A percentile compares a stretch with the other conserved stretches of the same genome.
These are phyloP conservation scores for Agrilus mali DNA, from an alignment of 2,888 invertebrate species.

Conservation along the genomic window DNA sequence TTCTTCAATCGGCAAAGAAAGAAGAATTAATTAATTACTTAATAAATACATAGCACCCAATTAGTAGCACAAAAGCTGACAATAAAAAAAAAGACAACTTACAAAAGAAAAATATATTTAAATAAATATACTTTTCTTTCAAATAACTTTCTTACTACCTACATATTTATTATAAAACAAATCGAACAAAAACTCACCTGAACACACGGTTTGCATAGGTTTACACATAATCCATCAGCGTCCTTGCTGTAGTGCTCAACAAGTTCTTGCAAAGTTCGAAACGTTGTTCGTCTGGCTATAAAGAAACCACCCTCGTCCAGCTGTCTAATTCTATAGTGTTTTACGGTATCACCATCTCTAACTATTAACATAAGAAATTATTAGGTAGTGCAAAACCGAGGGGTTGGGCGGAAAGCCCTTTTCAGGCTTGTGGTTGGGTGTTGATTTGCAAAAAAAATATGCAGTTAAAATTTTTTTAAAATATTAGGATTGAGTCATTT, in stretches of 20 bases:
- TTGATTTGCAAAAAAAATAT: too few species aligned
- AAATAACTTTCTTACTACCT: slow-evolving; percentile 2
- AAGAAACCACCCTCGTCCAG: slow-evolving; percentile 98
- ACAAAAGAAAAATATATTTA: slow-evolving; percentile 9
- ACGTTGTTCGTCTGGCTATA: slow-evolving; percentile 95
- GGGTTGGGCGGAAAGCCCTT: neutral
- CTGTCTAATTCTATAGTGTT: slow-evolving; percentile 97
- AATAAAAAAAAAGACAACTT: slow-evolving; percentile 10
- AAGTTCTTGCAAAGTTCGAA: slow-evolving; percentile 91
- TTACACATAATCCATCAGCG: slow-evolving; percentile 96
- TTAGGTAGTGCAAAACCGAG: too few species aligned
- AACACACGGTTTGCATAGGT: slow-evolving; percentile 87
- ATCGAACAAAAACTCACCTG: slow-evolving; percentile 47
- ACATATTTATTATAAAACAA: neutral
- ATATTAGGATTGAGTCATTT: too few species aligned
- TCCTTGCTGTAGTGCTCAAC: slow-evolving; percentile 97
- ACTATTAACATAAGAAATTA: slow-evolving; percentile 46
- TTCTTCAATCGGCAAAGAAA: slow-evolving; percentile 17
- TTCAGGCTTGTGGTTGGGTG: too few species aligned
- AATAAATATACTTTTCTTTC: slow-evolving; percentile 7
- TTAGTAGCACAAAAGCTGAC: slow-evolving; percentile 17
- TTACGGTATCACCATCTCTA: slow-evolving; percentile 97
- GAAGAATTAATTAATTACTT: slow-evolving; percentile 9
- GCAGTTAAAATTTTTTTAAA: too few species aligned
- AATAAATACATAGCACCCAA: slow-evolving; percentile 12